Evolutionary conservation across 2,113 vertebrate species (phyloP).

Genomic region (Nothobranchius furzeri): DNA sequence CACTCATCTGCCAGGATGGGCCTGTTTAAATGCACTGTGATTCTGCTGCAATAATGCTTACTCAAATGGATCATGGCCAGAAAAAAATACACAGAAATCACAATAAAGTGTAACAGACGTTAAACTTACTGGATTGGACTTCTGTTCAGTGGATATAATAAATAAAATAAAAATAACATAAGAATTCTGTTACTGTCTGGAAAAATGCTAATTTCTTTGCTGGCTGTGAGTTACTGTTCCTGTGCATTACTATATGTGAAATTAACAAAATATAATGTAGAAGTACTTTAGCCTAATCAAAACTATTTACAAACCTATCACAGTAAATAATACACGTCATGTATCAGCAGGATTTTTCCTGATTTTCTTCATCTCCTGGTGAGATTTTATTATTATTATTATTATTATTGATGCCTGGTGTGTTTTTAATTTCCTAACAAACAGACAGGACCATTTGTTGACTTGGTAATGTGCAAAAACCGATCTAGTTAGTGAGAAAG

Average conservation of each 20-base stretch:
- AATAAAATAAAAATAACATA: conserved; percentile 44
- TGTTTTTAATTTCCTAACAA: no score
- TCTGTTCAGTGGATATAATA: conserved; percentile 51
- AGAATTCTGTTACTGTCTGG: not conserved
- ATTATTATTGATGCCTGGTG: no score
- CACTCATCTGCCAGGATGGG: conserved; percentile 33
- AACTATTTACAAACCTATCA: not conserved
- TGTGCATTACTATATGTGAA: no score
- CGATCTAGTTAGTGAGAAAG: no score
- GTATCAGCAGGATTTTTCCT: no score
- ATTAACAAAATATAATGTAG: no score
- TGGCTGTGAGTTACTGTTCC: not conserved
- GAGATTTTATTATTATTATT: no score
- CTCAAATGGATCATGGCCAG: conserved; percentile 43
- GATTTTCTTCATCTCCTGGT: no score
- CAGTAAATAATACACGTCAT: no score
- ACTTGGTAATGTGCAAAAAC: not conserved
- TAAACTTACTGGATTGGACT: conserved; percentile 27
- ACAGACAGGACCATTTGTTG: no score
- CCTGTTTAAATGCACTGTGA: conserved; percentile 65
- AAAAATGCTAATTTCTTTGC: not conserved
- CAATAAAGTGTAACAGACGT: conserved; percentile 52
- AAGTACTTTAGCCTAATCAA: not conserved
- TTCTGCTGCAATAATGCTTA: conserved; percentile 67
- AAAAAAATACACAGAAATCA: conserved; percentile 50